Evolutionary conservation across 92 coral and sea anemone genomes (phyloP).

Genomic region (Paragorgia papillata): DNA sequence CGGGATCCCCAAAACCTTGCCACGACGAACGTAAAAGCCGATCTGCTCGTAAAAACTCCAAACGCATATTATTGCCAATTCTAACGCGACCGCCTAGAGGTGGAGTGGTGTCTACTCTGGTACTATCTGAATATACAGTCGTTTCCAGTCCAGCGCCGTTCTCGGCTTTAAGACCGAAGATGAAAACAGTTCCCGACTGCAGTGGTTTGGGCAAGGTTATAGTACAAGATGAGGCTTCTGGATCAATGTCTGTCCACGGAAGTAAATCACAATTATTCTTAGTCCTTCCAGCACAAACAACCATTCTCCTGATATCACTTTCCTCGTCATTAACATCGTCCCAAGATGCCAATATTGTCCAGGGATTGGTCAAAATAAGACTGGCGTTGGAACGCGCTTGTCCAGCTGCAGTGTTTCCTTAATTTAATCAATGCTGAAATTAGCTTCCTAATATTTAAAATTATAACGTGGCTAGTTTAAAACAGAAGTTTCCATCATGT

Average conservation of each 20-base stretch:
- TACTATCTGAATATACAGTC: constrained; percentile 49
- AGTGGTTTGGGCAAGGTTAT: constrained; percentile 62
- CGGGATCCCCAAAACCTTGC: constrained; percentile 80
- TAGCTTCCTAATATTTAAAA: too few relatives aligned
- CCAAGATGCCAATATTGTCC: constrained; percentile 54
- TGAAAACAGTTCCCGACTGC: constrained; percentile 62
- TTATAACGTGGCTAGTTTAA: too few relatives aligned
- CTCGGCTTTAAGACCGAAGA: constrained; percentile 56
- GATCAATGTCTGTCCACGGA: constrained; percentile 55
- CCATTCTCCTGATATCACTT: constrained; percentile 64
- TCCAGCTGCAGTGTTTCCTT: constrained; percentile 1
- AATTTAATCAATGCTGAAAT: too few relatives aligned
- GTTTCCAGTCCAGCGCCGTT: constrained; percentile 82
- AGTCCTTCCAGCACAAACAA: constrained; percentile 71
- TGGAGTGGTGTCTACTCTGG: constrained; percentile 72
- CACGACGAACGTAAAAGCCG: constrained; percentile 66
- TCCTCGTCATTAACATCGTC: constrained; percentile 56
- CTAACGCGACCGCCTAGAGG: constrained; percentile 68
- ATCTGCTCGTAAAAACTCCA: constrained; percentile 59
- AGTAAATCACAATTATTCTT: constrained; percentile 55
- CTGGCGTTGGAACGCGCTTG: not conserved
- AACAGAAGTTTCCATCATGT: too few relatives aligned
- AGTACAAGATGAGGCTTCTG: not conserved
- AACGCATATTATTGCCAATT: constrained; percentile 62
- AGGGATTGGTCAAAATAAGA: constrained; percentile 3